phyloP scores from a whole-genome alignment of 2,888 invertebrate species.

The Liodrosophila aerea region DNA sequence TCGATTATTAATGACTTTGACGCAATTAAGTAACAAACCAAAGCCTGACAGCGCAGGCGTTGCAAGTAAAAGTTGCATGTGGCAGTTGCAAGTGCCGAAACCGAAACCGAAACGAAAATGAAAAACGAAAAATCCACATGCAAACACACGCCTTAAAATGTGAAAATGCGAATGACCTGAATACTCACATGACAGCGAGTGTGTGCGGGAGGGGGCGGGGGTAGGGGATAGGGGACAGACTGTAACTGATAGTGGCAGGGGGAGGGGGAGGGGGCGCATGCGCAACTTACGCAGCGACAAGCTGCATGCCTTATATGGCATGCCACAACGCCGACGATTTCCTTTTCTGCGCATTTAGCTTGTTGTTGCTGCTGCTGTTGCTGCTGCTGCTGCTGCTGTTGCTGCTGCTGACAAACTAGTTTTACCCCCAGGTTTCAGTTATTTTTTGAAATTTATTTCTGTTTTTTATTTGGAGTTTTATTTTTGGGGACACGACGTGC shows the following conservation, averaged over 20 bases:
- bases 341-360: constrained; percentile 62
- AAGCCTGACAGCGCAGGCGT: constrained; percentile 37
- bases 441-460: constrained; percentile 20
- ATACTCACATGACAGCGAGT: constrained; percentile 47
- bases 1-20: constrained; percentile 79
- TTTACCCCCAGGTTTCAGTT: constrained; percentile 53
- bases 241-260: constrained; percentile 33
- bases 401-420: constrained; percentile 62
- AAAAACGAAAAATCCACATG: constrained; percentile 57
- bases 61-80: constrained; percentile 64
- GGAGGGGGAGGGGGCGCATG: constrained; percentile 49
- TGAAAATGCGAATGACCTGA: constrained; percentile 80
- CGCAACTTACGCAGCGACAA: constrained; percentile 39
- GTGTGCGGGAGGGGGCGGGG: too few relatives aligned
- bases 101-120: constrained; percentile 33
- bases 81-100: constrained; percentile 31
- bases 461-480: constrained; percentile 23
- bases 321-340: constrained; percentile 60
- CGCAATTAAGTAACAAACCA: constrained; percentile 71
- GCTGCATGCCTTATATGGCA: constrained; percentile 70
- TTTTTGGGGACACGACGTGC: constrained; percentile 54
- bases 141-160: constrained; percentile 73
- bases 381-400: constrained; percentile 33
- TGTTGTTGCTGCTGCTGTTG: constrained; percentile 30
- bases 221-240: too few relatives aligned